phyloP scores from a whole-genome alignment of 2,113 vertebrate species.

The Lamprotornis superbus region DNA sequence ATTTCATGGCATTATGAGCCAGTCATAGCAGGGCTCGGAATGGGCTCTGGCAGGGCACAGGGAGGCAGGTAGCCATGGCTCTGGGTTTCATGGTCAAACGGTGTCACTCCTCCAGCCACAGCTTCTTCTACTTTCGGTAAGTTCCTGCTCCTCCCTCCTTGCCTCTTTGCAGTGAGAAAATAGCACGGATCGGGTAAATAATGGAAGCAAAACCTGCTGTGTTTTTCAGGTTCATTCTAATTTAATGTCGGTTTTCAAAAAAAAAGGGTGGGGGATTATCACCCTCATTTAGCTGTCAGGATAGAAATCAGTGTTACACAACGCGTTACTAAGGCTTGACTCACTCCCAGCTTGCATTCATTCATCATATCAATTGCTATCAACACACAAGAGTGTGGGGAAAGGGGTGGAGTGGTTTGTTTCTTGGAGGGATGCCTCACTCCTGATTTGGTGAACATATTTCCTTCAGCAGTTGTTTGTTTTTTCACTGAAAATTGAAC shows the following conservation, averaged over 20 bases:
- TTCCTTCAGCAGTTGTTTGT: neutral
- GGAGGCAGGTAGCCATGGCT: constrained; percentile 46
- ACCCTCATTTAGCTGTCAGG: neutral
- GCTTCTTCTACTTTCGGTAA: constrained; percentile 71
- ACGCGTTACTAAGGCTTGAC: neutral
- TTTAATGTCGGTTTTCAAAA: neutral
- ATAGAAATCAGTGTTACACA: constrained; percentile 23
- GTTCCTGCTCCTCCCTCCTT: neutral
- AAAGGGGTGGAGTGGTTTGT: neutral
- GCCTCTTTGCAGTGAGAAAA: neutral
- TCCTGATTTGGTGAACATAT: neutral
- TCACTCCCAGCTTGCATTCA: neutral
- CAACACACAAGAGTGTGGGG: neutral
- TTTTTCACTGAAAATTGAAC: neutral
- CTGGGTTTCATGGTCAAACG: constrained; percentile 70
- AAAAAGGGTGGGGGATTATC: neutral
- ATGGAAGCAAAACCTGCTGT: neutral
- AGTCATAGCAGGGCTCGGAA: neutral
- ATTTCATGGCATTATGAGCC: constrained; percentile 58
- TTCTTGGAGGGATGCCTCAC: neutral
- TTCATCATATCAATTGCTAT: neutral
- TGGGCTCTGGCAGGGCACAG: neutral
- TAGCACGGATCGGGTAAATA: neutral
- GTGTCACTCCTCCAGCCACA: constrained; percentile 46
- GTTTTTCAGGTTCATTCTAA: neutral